Percentiles rank a stretch among this genome's conserved stretches.
Conservation (phyloP, 2,113 vertebrate genomes). For the Oreochromis tanganicae region DNA sequence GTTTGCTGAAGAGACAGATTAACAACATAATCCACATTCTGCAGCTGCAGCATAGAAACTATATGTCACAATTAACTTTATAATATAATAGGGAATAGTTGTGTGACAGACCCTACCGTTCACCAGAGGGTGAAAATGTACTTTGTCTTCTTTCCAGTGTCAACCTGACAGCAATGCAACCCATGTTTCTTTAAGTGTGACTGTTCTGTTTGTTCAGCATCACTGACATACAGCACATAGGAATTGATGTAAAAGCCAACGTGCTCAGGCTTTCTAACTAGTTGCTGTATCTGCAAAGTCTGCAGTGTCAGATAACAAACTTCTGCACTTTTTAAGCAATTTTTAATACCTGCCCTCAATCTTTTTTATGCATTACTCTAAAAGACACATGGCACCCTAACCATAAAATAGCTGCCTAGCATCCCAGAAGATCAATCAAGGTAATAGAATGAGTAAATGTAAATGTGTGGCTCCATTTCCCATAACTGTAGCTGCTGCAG, state of each 20-base stretch:
- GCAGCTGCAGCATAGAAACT: not conserved
- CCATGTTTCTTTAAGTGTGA: not conserved
- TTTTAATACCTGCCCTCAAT: conserved; percentile 40
- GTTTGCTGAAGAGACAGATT: not conserved
- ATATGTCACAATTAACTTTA: not conserved
- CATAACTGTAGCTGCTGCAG: conserved; percentile 43
- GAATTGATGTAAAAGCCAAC: not conserved
- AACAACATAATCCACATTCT: not conserved
- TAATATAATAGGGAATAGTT: not conserved
- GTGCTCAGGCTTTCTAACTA: not conserved
- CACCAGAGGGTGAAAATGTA: conserved; percentile 14
- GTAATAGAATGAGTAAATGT: conserved; percentile 68
- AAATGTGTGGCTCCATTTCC: conserved; percentile 64
- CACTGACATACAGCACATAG: not conserved
- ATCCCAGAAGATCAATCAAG: conserved; percentile 53
- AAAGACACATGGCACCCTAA: conserved; percentile 39
- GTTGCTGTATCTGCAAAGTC: not conserved
- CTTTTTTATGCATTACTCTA: conserved; percentile 29
- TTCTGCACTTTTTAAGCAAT: conserved; percentile 23
- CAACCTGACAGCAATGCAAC: not conserved
- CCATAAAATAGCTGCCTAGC: conserved; percentile 40
- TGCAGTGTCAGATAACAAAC: conserved; percentile 23
- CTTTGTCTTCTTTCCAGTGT: not conserved
- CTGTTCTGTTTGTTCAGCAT: conserved; percentile 8
- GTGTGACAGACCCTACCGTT: not conserved